A percentile compares a stretch with the other conserved stretches of the same genome.
These are phyloP conservation scores for Tribolium madens DNA, from an alignment of 1,140 invertebrate genomes.

Conservation along the genomic window DNA sequence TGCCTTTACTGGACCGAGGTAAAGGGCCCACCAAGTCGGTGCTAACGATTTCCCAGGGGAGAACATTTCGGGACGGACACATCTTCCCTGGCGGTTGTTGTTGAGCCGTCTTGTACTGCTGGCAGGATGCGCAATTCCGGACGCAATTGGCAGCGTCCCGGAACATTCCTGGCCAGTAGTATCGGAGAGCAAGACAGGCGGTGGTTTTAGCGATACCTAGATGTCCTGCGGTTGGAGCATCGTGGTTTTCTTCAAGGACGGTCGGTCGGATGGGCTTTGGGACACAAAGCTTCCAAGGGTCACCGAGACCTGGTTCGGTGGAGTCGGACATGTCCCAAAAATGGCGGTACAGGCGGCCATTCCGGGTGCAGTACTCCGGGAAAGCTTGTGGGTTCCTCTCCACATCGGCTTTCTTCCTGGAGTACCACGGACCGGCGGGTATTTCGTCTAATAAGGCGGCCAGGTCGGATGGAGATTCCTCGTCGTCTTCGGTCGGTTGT, in stretches of 20 bases:
- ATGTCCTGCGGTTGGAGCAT: background rate
- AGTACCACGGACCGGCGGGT: background rate
- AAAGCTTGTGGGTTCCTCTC: conserved; percentile 30
- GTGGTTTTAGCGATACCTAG: background rate
- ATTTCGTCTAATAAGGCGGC: background rate
- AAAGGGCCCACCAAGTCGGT: conserved; percentile 66
- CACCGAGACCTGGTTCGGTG: conserved; percentile 3
- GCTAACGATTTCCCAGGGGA: conserved; percentile 61
- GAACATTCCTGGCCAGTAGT: background rate
- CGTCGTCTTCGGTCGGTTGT: background rate
- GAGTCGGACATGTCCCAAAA: conserved; percentile 43
- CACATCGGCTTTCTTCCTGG: background rate
- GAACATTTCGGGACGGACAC: conserved; percentile 55
- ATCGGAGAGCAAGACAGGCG: background rate
- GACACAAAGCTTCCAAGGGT: conserved; percentile 47
- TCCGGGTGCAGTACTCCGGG: conserved; percentile 49
- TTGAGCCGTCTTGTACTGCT: conserved; percentile 36
- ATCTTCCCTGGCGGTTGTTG: conserved; percentile 56
- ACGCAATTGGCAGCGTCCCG: background rate
- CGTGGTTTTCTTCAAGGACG: conserved; percentile 52
- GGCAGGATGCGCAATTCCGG: conserved; percentile 37
- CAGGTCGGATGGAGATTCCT: background rate
- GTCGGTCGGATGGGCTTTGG: conserved; percentile 31
- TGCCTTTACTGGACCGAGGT: conserved; percentile 60
- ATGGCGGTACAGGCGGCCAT: conserved; percentile 57